phyloP scores from a whole-genome alignment of 1,140 invertebrate genomes.

The Euwallacea fornicatus region DNA sequence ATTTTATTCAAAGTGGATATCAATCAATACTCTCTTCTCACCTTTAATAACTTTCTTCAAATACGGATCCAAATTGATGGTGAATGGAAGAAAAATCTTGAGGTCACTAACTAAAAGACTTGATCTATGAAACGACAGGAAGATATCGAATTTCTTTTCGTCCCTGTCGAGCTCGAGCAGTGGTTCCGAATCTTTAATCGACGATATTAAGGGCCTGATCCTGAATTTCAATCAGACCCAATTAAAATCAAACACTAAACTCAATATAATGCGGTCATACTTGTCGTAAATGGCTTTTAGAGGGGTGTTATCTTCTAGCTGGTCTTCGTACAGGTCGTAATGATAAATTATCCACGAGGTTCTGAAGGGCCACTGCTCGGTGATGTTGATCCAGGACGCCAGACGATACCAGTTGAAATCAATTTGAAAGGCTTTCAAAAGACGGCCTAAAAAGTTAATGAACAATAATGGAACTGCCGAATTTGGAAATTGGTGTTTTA shows the following conservation, averaged over 20 bases:
- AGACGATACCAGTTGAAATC: conserved; percentile 99
- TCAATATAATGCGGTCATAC: conserved; percentile 57
- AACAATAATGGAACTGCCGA: too few relatives aligned
- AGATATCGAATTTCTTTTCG: conserved; percentile 91
- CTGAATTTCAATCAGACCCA: conserved; percentile 54
- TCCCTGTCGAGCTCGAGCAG: conserved; percentile 90
- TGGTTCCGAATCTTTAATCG: conserved; percentile 84
- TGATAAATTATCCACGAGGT: conserved; percentile 97
- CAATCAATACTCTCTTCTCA: conserved; percentile 47
- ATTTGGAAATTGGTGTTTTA: too few relatives aligned
- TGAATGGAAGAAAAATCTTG: conserved; percentile 94
- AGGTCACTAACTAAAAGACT: conserved; percentile 82
- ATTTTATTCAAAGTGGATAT: conserved; percentile 11
- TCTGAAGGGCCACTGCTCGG: conserved; percentile 97
- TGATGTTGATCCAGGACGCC: conserved; percentile 96
- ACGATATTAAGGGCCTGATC: conserved; percentile 77
- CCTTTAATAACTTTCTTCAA: conserved; percentile 94
- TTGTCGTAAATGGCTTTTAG: conserved; percentile 91
- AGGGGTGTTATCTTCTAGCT: conserved; percentile 81
- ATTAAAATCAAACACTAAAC: neutral
- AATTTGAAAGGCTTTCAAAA: conserved; percentile 97
- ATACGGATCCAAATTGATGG: conserved; percentile 95
- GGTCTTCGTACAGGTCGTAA: conserved; percentile 87
- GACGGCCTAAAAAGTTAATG: conserved; percentile 66
- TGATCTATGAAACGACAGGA: conserved; percentile 83